Conservation (phyloP, 2,888 invertebrate species). For the Plebejus anna region DNA sequence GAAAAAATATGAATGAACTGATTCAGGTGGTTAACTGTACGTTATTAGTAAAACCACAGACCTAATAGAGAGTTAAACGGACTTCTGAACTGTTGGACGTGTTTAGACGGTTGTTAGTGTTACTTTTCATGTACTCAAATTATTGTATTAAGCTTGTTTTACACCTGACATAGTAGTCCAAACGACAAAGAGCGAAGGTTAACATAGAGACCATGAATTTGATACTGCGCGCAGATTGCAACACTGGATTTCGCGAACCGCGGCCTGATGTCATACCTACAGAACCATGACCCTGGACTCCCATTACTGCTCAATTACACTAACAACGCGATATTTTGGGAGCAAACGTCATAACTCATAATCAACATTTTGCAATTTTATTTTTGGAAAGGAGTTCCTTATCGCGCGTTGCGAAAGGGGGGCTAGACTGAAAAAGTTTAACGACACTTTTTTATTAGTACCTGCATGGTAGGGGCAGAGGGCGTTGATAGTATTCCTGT, state of each 20-base stretch:
- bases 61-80: no score
- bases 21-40: no score
- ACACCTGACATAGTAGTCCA: neutral
- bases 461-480: no score
- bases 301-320: slow-evolving; percentile 9
- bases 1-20: no score
- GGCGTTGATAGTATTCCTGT: no score
- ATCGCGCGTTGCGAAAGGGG: no score
- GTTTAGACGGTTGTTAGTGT: neutral
- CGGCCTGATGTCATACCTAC: neutral
- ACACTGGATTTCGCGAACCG: neutral
- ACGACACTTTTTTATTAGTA: no score
- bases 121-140: neutral
- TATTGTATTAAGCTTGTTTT: neutral
- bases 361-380: neutral
- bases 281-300: neutral
- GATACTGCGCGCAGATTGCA: slow-evolving; percentile 1
- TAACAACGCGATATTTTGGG: neutral
- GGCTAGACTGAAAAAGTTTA: no score
- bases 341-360: neutral
- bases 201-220: neutral
- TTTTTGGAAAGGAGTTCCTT: neutral
- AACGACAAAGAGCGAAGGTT: neutral
- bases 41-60: no score
- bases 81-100: no score